A percentile compares a stretch with the other conserved stretches of the same genome.
These are phyloP conservation scores for Pseudomugil tenellus DNA, from an alignment of 2,797 vertebrate species.

Conservation along the genomic window DNA sequence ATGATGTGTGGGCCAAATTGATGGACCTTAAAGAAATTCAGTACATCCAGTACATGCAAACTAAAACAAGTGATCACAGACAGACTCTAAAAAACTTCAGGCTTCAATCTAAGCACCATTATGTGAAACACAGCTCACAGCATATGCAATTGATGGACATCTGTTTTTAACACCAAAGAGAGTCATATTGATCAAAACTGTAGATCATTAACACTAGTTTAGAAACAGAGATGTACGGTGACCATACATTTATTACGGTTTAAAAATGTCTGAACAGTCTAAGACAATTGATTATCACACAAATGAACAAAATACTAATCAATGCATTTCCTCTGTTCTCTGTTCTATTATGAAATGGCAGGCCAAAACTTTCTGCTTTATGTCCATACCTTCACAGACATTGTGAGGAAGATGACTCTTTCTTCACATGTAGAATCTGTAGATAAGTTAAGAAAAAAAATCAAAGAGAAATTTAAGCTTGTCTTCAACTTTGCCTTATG, in stretches of 20 bases:
- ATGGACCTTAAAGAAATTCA: no score
- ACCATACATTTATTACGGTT: no score
- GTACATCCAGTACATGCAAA: no score
- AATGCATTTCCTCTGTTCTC: not conserved
- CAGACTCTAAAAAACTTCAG: no score
- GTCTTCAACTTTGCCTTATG: conserved; percentile 1
- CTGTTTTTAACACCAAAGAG: no score
- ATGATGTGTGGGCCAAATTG: no score
- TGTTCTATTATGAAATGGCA: not conserved
- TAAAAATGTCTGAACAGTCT: no score
- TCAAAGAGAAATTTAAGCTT: conserved; percentile 33
- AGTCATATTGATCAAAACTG: conserved; percentile 23
- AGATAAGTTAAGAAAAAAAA: conserved; percentile 23
- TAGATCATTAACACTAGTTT: not conserved
- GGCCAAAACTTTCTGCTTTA: conserved; percentile 22
- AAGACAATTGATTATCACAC: no score
- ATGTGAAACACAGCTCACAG: no score
- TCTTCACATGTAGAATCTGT: conserved; percentile 14
- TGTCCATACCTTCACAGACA: conserved; percentile 22
- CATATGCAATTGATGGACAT: conserved; percentile 33
- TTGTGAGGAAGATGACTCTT: conserved; percentile 31
- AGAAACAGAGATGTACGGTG: no score
- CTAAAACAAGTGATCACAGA: no score
- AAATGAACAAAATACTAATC: not conserved
- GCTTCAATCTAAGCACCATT: not conserved